Percentiles rank a stretch among this genome's conserved stretches.
phyloP scores from a whole-genome alignment of 2,113 vertebrate species.

The Tachysurus vachellii region DNA sequence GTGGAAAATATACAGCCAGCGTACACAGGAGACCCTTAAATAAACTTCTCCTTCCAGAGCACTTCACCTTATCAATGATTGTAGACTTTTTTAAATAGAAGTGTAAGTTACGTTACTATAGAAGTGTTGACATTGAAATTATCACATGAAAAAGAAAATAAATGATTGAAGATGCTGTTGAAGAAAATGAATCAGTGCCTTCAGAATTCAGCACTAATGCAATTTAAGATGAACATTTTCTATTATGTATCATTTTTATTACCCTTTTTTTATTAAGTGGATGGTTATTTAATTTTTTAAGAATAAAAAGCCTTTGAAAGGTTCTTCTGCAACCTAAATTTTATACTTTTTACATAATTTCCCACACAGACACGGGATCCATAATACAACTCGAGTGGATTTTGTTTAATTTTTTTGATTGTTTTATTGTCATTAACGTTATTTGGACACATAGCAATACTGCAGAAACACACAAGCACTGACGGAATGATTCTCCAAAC shows the following conservation, averaged over 20 bases:
- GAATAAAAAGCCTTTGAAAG: background rate
- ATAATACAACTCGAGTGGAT: constrained; percentile 22
- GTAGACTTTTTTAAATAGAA: background rate
- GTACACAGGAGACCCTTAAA: background rate
- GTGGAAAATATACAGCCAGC: background rate
- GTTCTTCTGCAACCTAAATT: background rate
- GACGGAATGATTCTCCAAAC: constrained; percentile 85
- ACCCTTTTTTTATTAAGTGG: background rate
- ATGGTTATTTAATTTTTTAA: background rate
- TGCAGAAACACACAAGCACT: constrained; percentile 91
- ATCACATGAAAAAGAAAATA: background rate
- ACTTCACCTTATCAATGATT: background rate
- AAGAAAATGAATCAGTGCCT: background rate
- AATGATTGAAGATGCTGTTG: background rate
- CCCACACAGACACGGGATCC: constrained; percentile 9
- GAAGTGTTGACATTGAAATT: background rate
- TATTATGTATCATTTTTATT: background rate
- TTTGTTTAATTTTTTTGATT: constrained; percentile 41
- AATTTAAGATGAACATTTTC: background rate
- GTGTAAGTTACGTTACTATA: background rate
- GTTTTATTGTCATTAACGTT: constrained; percentile 71
- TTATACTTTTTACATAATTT: background rate
- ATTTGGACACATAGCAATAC: constrained; percentile 95
- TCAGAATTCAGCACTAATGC: background rate
- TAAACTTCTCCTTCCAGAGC: background rate